Conservation (phyloP, 2,797 vertebrate genomes). For the Diceros bicornis region DNA sequence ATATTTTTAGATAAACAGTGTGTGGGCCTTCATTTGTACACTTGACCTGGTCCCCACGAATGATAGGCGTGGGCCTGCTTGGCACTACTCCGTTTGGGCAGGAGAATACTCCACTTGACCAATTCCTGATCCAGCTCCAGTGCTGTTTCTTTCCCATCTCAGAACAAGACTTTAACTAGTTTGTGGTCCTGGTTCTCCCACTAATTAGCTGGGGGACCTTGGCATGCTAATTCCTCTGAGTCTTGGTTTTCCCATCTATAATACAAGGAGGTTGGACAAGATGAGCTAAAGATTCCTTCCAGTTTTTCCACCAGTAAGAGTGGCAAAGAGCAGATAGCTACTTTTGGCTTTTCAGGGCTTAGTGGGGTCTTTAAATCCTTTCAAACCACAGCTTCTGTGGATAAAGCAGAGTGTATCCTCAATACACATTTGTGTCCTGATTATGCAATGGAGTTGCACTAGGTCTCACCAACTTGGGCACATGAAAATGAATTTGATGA, state of each 20-base stretch:
- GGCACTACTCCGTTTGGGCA: not conserved
- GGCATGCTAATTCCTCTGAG: not conserved
- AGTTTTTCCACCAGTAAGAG: not conserved
- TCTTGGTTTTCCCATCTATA: slow-evolving; percentile 45
- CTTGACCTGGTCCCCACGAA: not conserved
- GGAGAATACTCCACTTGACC: not conserved
- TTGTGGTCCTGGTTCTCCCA: not conserved
- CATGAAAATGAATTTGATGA: not conserved
- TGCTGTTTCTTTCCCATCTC: not conserved
- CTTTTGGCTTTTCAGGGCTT: not conserved
- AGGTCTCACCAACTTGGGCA: not conserved
- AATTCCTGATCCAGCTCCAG: not conserved
- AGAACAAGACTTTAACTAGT: not conserved
- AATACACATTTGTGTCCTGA: not conserved
- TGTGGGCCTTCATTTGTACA: not conserved
- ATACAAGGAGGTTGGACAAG: not conserved
- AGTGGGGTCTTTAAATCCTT: not conserved
- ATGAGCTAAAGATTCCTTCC: not conserved
- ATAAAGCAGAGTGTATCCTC: not conserved
- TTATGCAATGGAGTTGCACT: not conserved
- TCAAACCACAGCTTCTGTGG: not conserved
- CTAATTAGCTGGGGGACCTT: not conserved
- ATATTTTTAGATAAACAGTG: not conserved
- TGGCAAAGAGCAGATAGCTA: slow-evolving; percentile 2
- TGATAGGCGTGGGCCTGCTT: not conserved